Evolutionary conservation across 37 sponge, comb jelly and placozoan species (phyloP).

Genomic region (Mnemiopsis leidyi): DNA sequence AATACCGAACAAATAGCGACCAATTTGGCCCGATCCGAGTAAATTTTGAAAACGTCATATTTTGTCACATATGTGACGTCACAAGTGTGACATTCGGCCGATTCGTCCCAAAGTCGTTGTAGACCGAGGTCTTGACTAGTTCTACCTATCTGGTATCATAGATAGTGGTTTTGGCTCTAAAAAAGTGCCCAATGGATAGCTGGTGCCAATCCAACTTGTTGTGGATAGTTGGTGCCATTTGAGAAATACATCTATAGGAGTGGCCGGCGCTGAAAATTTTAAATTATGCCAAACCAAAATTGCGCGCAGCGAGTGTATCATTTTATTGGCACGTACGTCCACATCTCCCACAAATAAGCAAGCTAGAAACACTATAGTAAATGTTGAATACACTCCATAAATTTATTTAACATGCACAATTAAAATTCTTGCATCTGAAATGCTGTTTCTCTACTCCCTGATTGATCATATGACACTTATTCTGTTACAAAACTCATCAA

Average conservation of each 20-base stretch:
- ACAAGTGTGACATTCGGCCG: no score
- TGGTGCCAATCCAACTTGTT: no score
- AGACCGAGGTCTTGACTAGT: no score
- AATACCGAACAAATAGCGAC: no score
- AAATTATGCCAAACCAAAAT: neutral
- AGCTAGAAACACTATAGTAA: neutral
- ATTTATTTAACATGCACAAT: neutral
- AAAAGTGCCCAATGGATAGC: no score
- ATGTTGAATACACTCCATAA: neutral
- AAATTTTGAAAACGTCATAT: no score
- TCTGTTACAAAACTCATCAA: no score
- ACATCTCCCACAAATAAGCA: neutral
- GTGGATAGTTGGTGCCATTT: neutral
- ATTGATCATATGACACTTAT: neutral
- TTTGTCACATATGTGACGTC: no score
- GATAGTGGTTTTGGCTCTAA: no score
- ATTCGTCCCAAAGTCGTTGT: no score
- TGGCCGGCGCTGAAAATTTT: neutral
- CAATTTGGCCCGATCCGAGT: no score
- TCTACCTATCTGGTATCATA: no score
- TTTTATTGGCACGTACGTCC: constrained; percentile 7
- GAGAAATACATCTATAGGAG: neutral
- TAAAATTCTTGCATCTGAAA: constrained; percentile 41
- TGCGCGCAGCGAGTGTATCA: constrained; percentile 5
- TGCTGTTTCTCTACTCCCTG: neutral